Evolutionary conservation across 2,113 vertebrate species (phyloP), one percentile per base, ranked within the genome.

Genomic region (Ceyx cyanopectus): DNA sequence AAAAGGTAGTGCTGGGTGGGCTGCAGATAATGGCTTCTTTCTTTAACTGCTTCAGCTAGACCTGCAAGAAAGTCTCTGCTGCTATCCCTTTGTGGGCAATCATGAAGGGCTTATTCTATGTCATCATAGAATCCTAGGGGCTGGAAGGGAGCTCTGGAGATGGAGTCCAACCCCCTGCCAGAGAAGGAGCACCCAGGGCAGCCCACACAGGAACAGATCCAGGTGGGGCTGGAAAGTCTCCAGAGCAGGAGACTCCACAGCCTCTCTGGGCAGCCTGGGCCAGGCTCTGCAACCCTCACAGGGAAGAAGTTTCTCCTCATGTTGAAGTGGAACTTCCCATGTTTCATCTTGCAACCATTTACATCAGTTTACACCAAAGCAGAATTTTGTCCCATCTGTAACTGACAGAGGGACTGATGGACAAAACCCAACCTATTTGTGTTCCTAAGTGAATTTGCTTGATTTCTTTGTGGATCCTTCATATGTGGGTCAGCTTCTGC

Each of bases 401-500:
- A 41, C n/a, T 79, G 89, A 58, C 77, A 85, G 43, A 50, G 53
- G 46, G n/a, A 69, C 67, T 0, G 2, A 69, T 12, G 85, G 89
- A 92, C 89, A 92, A 91, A 94, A n/a, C 27, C 32, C 78, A 92
- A 81, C 41, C 65, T 92, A 41, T 88, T 86, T 90, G 89, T 67
- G 53, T 63, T 63, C 54, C 86, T 40, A 26, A 43, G 37, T 69
- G 37, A 41, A 77, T 69, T 58, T 5, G 1, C 63, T 27, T 34
- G 46, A 51, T 80, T 80, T 43, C 32, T 93, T 69, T 61, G 62
- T 41, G 63, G 87, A 93, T 95, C 32, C 70, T 93, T 96, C 91
- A 63, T 66, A 81, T 46, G 37, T 81, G 79, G 93, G 86, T 92
- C 94, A 96, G 32, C 62, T 95, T 90, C 85, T 94, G 46, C 14